Evolutionary conservation across 2,113 vertebrate genomes (phyloP).

Genomic region (Fulica atra): DNA sequence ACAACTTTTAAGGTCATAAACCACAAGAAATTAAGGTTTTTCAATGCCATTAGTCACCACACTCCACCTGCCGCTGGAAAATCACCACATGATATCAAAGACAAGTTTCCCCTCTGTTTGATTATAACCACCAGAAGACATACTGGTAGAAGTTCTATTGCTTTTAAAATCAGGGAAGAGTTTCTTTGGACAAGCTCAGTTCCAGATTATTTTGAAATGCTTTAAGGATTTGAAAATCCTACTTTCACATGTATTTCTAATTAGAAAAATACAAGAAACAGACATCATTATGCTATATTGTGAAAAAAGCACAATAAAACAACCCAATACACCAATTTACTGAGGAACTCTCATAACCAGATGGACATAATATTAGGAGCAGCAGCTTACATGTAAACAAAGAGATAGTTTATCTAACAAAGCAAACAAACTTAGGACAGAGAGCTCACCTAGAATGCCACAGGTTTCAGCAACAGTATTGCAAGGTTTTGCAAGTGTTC

Average conservation of each 20-base stretch:
- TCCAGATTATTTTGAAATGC: not conserved
- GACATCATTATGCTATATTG: not conserved
- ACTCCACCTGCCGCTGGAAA: not conserved
- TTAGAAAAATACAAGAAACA: not conserved
- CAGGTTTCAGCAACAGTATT: not conserved
- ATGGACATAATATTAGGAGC: not conserved
- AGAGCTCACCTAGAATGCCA: not conserved
- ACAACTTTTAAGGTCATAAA: not conserved
- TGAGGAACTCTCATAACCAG: not conserved
- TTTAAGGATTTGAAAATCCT: not conserved
- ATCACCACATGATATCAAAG: not conserved
- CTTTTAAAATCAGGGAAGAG: not conserved
- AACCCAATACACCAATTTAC: not conserved
- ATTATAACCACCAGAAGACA: not conserved
- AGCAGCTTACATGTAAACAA: not conserved
- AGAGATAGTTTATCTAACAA: not conserved
- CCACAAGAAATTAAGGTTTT: not conserved
- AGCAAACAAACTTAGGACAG: not conserved
- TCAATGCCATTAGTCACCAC: not conserved
- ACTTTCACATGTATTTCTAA: not conserved
- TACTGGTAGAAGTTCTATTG: not conserved
- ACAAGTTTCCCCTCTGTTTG: not conserved
- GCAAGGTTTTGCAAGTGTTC: fast-evolving
- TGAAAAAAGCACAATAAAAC: not conserved
- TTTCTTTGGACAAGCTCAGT: not conserved